These are phyloP conservation scores for Antedon bifida DNA, from an alignment of 35 echinoderm and acorn worm genomes.

Conservation along the genomic window DNA sequence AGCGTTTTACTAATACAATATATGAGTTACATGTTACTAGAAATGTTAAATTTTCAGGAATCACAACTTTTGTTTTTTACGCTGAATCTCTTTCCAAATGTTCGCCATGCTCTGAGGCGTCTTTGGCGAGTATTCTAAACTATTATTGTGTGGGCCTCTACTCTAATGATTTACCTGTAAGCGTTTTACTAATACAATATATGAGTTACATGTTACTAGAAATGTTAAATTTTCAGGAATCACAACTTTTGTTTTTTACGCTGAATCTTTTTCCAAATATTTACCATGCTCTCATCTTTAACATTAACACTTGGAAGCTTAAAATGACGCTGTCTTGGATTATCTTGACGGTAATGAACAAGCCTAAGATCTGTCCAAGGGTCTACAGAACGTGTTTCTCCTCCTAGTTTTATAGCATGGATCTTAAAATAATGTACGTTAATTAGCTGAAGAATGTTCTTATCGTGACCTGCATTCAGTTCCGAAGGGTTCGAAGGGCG, in stretches of 20 bases:
- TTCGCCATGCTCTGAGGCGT: constrained; percentile 63
- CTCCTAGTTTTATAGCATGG: constrained; percentile 77
- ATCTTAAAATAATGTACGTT: constrained; percentile 86
- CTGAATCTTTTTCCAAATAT: constrained; percentile 41
- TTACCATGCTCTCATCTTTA: constrained; percentile 48
- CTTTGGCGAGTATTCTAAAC: too few relatives aligned
- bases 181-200: too few relatives aligned
- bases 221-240: too few relatives aligned
- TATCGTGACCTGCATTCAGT: constrained; percentile 60
- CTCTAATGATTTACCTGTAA: too few relatives aligned
- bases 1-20: too few relatives aligned
- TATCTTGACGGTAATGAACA: constrained; percentile 74
- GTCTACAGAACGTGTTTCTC: constrained; percentile 50
- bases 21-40: too few relatives aligned
- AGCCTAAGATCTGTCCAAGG: constrained; percentile 60
- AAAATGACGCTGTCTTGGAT: constrained; percentile 60
- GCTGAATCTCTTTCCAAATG: constrained; percentile 35
- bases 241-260: too few relatives aligned
- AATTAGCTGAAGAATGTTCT: constrained; percentile 50
- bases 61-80: too few relatives aligned
- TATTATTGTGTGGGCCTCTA: too few relatives aligned
- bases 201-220: too few relatives aligned
- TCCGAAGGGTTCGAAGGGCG: constrained; percentile 38
- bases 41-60: too few relatives aligned
- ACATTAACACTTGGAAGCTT: constrained; percentile 52